Percentiles rank a stretch among this genome's conserved stretches.
phyloP scores from a whole-genome alignment of 1,140 invertebrate species.

The Drosophila sucinea region DNA sequence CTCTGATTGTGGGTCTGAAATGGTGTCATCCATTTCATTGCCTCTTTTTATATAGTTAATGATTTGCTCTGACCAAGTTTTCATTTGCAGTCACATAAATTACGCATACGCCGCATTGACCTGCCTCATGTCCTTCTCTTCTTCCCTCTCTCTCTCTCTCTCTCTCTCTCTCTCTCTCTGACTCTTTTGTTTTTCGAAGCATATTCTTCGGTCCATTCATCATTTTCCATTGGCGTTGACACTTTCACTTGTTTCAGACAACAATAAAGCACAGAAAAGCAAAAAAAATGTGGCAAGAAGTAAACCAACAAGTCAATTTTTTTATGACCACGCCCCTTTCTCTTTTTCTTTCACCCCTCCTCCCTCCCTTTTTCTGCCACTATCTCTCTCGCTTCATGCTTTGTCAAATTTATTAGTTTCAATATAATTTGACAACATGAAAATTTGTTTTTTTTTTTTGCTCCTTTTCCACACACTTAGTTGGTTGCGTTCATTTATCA shows the following conservation, averaged over 20 bases:
- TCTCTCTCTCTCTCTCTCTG: background rate
- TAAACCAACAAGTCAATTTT: constrained; percentile 74
- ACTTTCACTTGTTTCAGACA: constrained; percentile 78
- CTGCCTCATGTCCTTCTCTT: constrained; percentile 25
- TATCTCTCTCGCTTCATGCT: constrained; percentile 50
- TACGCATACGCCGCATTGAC: constrained; percentile 76
- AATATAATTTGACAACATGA: constrained; percentile 75
- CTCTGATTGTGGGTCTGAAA: constrained; percentile 6
- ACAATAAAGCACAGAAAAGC: constrained; percentile 56
- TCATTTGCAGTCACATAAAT: constrained; percentile 73
- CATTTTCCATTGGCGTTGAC: constrained; percentile 75
- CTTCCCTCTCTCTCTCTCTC: background rate
- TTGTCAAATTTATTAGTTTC: constrained; percentile 80
- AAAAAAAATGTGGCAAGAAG: constrained; percentile 24
- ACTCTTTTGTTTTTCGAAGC: constrained; percentile 27
- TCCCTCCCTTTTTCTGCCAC: constrained; percentile 6
- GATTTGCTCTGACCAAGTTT: constrained; percentile 39
- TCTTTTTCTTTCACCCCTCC: constrained; percentile 43
- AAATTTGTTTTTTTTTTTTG: constrained; percentile 55
- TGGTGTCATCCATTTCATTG: constrained; percentile 24
- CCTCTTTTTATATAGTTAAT: constrained; percentile 46
- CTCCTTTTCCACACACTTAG: constrained; percentile 9
- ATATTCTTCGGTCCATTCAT: constrained; percentile 67
- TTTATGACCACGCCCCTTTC: constrained; percentile 33
- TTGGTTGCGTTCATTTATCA: constrained; percentile 49